A percentile compares a stretch with the other conserved stretches of the same genome.
These are phyloP conservation scores for Epistrophe grossulariae DNA, from an alignment of 2,888 invertebrate genomes.

Conservation along the genomic window DNA sequence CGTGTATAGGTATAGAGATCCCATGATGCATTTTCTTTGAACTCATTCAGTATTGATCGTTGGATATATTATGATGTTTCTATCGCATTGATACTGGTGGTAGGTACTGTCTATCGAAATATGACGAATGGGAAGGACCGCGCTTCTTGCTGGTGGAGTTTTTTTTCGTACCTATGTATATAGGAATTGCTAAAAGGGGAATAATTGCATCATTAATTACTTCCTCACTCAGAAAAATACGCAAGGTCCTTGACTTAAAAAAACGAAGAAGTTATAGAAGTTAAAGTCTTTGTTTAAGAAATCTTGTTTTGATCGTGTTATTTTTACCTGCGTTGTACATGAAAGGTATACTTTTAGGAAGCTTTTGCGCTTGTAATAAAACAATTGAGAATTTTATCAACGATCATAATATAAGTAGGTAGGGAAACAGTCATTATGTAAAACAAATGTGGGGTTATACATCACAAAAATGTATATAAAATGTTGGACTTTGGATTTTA, in stretches of 20 bases:
- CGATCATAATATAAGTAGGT: too few species aligned
- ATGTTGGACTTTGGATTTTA: too few species aligned
- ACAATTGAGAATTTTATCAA: too few species aligned
- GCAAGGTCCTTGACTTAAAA: neutral
- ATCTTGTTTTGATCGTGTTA: neutral
- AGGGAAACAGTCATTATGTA: too few species aligned
- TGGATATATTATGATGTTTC: conserved; percentile 65
- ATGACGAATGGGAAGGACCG: conserved; percentile 59
- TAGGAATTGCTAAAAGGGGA: conserved; percentile 19
- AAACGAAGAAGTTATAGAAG: neutral
- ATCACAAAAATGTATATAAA: too few species aligned
- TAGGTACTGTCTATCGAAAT: conserved; percentile 21
- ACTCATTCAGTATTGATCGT: conserved; percentile 64
- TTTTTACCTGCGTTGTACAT: neutral
- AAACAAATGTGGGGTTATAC: too few species aligned
- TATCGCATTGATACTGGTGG: conserved; percentile 42
- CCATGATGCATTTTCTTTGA: conserved; percentile 43
- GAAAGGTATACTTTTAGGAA: too few species aligned
- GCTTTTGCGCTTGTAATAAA: too few species aligned
- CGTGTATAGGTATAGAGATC: conserved; percentile 29
- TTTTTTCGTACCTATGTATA: neutral
- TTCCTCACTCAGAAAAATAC: conserved; percentile 35
- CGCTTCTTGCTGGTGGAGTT: conserved; percentile 31
- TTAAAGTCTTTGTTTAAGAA: neutral
- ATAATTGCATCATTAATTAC: conserved; percentile 74